These are phyloP conservation scores for Dynastes grantii DNA, from an alignment of 2,888 invertebrate genomes.

Conservation along the genomic window DNA sequence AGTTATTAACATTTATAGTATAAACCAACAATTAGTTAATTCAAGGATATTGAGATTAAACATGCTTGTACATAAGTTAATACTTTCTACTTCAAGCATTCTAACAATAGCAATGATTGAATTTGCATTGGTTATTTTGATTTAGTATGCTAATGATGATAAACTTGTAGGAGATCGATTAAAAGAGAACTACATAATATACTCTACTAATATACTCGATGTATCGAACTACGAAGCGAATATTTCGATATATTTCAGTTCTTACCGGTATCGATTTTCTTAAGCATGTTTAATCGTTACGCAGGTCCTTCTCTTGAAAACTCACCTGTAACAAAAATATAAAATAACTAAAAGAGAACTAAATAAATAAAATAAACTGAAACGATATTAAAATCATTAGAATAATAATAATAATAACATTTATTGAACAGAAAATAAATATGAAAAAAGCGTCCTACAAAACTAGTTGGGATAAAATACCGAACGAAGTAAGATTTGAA, in stretches of 20 bases:
- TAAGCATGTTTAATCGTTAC: conserved; percentile 47
- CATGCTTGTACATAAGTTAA: conserved; percentile 9
- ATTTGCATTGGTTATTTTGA: too few relatives aligned
- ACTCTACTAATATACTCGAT: neutral
- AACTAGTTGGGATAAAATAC: too few relatives aligned
- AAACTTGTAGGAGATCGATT: too few relatives aligned
- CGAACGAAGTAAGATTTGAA: too few relatives aligned
- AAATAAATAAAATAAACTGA: neutral
- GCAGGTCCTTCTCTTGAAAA: conserved; percentile 26
- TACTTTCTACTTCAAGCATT: neutral
- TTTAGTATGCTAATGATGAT: too few relatives aligned
- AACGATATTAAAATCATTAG: neutral
- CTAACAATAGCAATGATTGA: too few relatives aligned
- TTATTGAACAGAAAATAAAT: too few relatives aligned
- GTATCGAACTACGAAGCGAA: conserved; percentile 15
- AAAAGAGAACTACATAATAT: neutral
- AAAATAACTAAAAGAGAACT: neutral
- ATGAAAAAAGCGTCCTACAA: too few relatives aligned
- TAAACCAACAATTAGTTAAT: too few relatives aligned
- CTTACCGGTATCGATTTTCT: conserved; percentile 46
- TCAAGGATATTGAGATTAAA: conserved; percentile 9
- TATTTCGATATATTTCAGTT: conserved; percentile 24
- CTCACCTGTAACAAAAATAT: conserved; percentile 38
- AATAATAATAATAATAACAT: too few relatives aligned
- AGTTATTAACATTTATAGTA: too few relatives aligned